phyloP scores from a whole-genome alignment of 2,797 vertebrate species.

The Mycteria americana region DNA sequence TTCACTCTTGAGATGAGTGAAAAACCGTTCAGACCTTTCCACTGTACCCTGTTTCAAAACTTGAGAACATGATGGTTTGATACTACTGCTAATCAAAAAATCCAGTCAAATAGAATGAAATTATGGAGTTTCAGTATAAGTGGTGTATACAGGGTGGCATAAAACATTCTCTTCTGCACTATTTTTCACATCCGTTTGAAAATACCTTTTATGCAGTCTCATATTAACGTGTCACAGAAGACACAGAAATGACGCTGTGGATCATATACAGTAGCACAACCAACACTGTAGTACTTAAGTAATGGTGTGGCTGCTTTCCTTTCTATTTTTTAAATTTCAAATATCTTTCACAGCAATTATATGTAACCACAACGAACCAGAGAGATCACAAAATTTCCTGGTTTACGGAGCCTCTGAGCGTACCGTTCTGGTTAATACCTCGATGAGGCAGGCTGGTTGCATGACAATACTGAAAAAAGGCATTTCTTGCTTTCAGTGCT shows the following conservation, averaged over 20 bases:
- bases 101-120: neutral
- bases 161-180: neutral
- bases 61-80: neutral
- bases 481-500: neutral
- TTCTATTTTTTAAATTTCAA: neutral
- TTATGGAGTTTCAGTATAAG: neutral
- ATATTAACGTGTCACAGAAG: neutral
- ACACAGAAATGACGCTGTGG: neutral
- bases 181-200: neutral
- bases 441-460: neutral
- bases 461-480: neutral
- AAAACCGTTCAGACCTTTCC: neutral
- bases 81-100: neutral
- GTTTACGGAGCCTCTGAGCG: neutral
- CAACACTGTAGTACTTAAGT: neutral
- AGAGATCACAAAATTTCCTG: neutral
- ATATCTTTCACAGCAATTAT: neutral
- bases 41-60: neutral
- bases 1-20: neutral
- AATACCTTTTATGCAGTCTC: neutral
- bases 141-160: neutral
- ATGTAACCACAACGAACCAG: neutral
- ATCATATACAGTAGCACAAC: neutral
- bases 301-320: neutral
- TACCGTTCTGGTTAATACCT: neutral